phyloP scores from a whole-genome alignment of 2,888 invertebrate species.

The Drosophila kuntzei region DNA sequence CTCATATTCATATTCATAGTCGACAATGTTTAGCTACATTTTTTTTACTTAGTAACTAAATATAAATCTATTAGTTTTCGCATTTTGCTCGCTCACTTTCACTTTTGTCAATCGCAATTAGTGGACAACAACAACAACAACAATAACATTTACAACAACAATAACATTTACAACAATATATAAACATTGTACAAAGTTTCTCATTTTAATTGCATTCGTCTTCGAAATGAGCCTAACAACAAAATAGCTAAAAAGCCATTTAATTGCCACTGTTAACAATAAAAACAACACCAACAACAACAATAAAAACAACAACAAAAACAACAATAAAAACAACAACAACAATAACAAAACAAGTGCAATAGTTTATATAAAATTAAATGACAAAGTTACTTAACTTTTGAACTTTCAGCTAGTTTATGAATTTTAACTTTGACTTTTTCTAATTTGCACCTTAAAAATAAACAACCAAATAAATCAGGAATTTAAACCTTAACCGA shows the following conservation, averaged over 20 bases:
- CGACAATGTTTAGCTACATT: slow-evolving; percentile 7
- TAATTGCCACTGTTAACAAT: slow-evolving; percentile 46
- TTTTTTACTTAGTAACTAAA: slow-evolving; percentile 41
- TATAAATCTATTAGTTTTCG: slow-evolving; percentile 48
- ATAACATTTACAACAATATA: slow-evolving; percentile 23
- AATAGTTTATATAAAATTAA: slow-evolving; percentile 3
- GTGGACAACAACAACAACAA: slow-evolving; percentile 38
- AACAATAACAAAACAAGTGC: slow-evolving; percentile 3
- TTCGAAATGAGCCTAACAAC: slow-evolving; percentile 46
- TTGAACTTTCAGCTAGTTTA: not conserved
- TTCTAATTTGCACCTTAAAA: not conserved
- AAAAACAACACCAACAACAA: slow-evolving; percentile 12
- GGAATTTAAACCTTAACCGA: too few relatives aligned
- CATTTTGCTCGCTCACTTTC: slow-evolving; percentile 56
- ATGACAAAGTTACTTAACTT: slow-evolving; percentile 3
- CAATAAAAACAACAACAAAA: not conserved
- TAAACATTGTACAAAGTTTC: slow-evolving; percentile 60
- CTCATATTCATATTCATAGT: not conserved
- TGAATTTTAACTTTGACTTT: not conserved
- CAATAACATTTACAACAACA: slow-evolving; percentile 29
- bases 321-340: slow-evolving; percentile 7
- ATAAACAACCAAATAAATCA: too few relatives aligned
- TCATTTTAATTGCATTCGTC: slow-evolving; percentile 67
- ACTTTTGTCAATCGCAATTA: slow-evolving; percentile 77
- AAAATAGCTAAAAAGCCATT: slow-evolving; percentile 42